Percentiles rank a stretch among this genome's conserved stretches.
Evolutionary conservation across 2,113 vertebrate species (phyloP).

Genomic region (Cariama cristata): DNA sequence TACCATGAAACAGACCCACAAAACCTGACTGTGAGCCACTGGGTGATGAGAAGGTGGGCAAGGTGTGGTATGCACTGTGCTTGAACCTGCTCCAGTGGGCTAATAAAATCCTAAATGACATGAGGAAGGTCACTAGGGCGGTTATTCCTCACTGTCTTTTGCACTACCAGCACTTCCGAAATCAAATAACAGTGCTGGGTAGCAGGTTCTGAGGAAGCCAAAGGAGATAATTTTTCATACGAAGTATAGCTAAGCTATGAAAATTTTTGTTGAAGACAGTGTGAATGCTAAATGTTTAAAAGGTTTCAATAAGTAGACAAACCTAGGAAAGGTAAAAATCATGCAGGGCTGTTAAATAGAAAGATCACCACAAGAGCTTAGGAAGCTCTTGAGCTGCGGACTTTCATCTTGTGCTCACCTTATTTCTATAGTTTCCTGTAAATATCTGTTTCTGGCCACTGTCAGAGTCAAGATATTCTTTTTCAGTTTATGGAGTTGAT

Average conservation of each 20-base stretch:
- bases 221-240: neutral
- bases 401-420: neutral
- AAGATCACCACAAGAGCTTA: neutral
- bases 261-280: neutral
- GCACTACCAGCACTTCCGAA: neutral
- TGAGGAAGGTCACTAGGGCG: neutral
- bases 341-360: neutral
- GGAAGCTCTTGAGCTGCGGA: neutral
- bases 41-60: neutral
- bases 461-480: neutral
- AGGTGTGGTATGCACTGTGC: neutral
- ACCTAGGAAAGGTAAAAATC: neutral
- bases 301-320: neutral
- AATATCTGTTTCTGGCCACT: neutral
- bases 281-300: neutral
- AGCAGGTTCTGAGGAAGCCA: neutral
- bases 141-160: neutral
- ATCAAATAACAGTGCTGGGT: neutral
- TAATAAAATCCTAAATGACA: neutral
- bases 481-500: neutral
- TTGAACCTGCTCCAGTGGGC: neutral
- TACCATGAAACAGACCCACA: neutral
- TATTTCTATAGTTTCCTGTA: neutral
- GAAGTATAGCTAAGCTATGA: neutral
- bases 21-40: neutral